These are phyloP conservation scores for Zosterops pallidus DNA, from an alignment of 2,113 vertebrate genomes.

Conservation along the genomic window DNA sequence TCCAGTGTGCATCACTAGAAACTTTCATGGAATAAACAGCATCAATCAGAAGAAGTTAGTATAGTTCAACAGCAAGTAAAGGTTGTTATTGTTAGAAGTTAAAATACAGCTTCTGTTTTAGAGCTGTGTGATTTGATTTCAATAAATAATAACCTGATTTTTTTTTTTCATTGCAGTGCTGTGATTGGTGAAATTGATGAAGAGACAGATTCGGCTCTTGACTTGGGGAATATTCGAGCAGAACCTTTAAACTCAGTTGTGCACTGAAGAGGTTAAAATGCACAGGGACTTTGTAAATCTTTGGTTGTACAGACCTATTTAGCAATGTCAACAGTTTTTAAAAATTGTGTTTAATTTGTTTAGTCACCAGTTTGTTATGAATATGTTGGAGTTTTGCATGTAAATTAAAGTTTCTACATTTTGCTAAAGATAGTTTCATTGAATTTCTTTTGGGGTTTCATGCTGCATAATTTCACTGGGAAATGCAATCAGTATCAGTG, in stretches of 20 bases:
- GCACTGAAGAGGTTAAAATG: constrained; percentile 78
- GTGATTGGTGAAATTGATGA: constrained; percentile 99
- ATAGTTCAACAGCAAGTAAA: not conserved
- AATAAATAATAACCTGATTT: not conserved
- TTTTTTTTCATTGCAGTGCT: constrained; percentile 76
- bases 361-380: constrained; percentile 47
- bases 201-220: constrained; percentile 95
- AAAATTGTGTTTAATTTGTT: constrained; percentile 43
- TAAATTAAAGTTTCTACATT: constrained; percentile 80
- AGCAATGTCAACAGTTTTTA: constrained; percentile 56
- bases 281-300: constrained; percentile 70
- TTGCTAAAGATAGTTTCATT: constrained; percentile 44
- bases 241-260: constrained; percentile 96
- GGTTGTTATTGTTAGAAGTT: not conserved
- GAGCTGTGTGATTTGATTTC: not conserved
- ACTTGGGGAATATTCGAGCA: constrained; percentile 94
- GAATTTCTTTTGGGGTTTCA: not conserved
- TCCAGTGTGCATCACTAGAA: not conserved
- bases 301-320: constrained; percentile 73
- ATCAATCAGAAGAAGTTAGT: not conserved
- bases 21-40: not conserved
- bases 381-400: constrained; percentile 67
- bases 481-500: not conserved
- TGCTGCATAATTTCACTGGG: not conserved
- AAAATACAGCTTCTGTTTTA: not conserved